These are phyloP conservation scores for Melieria picta DNA, from an alignment of 2,888 invertebrate genomes.

Conservation along the genomic window DNA sequence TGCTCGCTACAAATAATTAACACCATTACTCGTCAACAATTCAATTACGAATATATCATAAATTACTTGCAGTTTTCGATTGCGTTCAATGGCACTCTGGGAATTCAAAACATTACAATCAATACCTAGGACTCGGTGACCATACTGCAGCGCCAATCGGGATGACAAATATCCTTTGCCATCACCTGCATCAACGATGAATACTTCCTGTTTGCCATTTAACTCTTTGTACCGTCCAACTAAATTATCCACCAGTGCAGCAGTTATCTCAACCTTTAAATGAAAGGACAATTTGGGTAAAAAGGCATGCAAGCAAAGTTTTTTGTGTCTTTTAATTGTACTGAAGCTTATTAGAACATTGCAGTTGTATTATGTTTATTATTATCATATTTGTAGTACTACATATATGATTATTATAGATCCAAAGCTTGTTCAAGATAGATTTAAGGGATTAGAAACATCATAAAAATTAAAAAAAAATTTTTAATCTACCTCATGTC, in stretches of 20 bases:
- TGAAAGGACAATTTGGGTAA: too few species aligned
- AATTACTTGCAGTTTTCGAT: constrained; percentile 59
- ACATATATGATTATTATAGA: too few species aligned
- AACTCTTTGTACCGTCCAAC: constrained; percentile 36
- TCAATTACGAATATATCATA: not conserved
- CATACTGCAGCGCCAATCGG: constrained; percentile 76
- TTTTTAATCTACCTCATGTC: constrained; percentile 74
- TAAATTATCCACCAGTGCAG: constrained; percentile 71
- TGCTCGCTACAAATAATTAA: constrained; percentile 66
- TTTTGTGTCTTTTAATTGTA: too few species aligned
- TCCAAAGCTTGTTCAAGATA: not conserved
- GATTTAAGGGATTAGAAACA: not conserved
- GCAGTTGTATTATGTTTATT: too few species aligned
- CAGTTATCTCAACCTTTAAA: constrained; percentile 72
- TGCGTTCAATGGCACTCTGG: constrained; percentile 72
- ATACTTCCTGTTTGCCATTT: constrained; percentile 42
- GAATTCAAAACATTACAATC: constrained; percentile 79
- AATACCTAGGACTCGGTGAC: constrained; percentile 80
- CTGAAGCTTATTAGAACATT: not conserved
- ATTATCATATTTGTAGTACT: too few species aligned
- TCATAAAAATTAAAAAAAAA: not conserved
- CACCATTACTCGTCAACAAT: not conserved
- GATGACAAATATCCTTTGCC: constrained; percentile 89
- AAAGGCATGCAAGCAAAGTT: too few species aligned
- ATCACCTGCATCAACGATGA: constrained; percentile 86